Conservation (phyloP, 2,797 vertebrate genomes). For the Tolypeutes matacus region DNA sequence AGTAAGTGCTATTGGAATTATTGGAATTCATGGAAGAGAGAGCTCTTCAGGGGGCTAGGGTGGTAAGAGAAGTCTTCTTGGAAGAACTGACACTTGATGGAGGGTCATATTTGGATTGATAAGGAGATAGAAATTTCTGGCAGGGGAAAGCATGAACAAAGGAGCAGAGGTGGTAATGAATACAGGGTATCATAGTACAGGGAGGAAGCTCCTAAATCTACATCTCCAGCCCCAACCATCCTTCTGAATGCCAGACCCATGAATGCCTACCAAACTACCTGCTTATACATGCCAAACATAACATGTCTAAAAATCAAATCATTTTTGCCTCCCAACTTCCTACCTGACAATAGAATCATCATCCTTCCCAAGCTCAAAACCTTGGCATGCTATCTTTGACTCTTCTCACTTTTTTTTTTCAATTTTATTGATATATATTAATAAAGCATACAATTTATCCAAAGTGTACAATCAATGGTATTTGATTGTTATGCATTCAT, state of each 20-base stretch:
- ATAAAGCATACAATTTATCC: no score
- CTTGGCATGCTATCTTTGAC: neutral
- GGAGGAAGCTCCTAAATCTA: neutral
- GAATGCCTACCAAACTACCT: neutral
- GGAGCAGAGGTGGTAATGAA: neutral
- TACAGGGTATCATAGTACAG: neutral
- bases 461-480: no score
- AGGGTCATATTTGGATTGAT: conserved; percentile 6
- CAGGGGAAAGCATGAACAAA: neutral
- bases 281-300: neutral
- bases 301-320: conserved; percentile 8
- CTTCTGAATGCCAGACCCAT: neutral
- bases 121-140: conserved; percentile 31
- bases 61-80: neutral
- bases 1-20: neutral
- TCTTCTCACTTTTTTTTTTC: neutral
- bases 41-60: neutral
- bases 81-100: conserved; percentile 15
- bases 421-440: no score
- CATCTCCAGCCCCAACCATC: neutral
- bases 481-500: no score
- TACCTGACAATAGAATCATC: neutral
- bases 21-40: neutral
- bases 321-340: neutral
- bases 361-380: neutral